phyloP scores from a whole-genome alignment of 1,140 invertebrate genomes.

The Leptinotarsa texana region DNA sequence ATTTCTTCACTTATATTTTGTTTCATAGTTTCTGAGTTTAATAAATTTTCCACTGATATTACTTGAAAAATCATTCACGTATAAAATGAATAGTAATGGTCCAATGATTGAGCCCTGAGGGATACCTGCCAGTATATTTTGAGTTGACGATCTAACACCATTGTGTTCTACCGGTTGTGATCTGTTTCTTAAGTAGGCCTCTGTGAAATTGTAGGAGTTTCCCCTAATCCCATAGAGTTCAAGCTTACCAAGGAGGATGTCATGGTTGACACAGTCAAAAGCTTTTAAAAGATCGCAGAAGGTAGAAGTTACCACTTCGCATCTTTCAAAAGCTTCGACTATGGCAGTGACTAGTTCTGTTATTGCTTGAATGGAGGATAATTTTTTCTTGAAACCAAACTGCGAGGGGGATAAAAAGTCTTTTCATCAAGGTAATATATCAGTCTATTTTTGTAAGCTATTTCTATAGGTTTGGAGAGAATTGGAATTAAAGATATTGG shows the following conservation, averaged over 20 bases:
- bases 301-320: conserved; percentile 1
- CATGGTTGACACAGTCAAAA: conserved; percentile 17
- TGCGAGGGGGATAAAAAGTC: conserved; percentile 7
- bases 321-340: conserved; percentile 9
- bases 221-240: conserved; percentile 15
- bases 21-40: background rate
- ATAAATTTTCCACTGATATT: background rate
- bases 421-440: background rate
- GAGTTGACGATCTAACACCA: conserved; percentile 5
- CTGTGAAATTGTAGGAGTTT: background rate
- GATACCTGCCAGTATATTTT: background rate
- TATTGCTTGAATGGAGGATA: conserved; percentile 17
- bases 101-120: conserved; percentile 15
- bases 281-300: conserved; percentile 21
- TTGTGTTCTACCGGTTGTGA: conserved; percentile 10
- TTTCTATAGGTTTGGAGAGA: conserved; percentile 26
- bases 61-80: conserved; percentile 7
- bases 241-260: conserved; percentile 3
- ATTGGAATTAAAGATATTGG: conserved; percentile 17
- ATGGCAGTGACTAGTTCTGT: conserved; percentile 4
- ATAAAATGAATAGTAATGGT: conserved; percentile 10
- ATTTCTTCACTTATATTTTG: conserved; percentile 4
- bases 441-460: conserved; percentile 16
- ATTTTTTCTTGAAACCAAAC: conserved; percentile 15
- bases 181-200: conserved; percentile 1